A percentile compares a stretch with the other conserved stretches of the same genome.
Conservation (phyloP, 2,888 invertebrate species). For the Amblyteles armatorius region DNA sequence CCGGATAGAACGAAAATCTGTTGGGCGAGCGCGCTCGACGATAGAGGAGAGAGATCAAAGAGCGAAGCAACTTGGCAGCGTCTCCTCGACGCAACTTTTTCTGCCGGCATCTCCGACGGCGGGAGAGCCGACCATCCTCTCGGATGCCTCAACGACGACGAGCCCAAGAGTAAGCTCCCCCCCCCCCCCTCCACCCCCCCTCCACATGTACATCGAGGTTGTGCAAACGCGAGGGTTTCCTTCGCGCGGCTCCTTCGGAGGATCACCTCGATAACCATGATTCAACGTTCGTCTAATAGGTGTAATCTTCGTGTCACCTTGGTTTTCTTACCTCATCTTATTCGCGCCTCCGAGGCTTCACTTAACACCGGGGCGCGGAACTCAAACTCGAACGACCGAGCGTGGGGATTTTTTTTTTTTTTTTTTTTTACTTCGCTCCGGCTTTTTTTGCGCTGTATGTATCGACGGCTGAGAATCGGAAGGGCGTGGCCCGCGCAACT, state of each 20-base stretch:
- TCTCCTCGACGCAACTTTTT: conserved; percentile 1
- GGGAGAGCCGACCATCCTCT: neutral
- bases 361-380: neutral
- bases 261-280: conserved; percentile 43
- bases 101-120: neutral
- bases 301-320: conserved; percentile 31
- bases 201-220: neutral
- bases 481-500: too few species aligned
- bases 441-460: too few species aligned
- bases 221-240: neutral
- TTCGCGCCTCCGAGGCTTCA: conserved; percentile 19
- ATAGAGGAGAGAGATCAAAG: conserved; percentile 10
- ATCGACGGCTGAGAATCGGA: too few species aligned
- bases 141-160: neutral
- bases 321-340: conserved; percentile 28
- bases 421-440: too few species aligned
- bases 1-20: conserved; percentile 1
- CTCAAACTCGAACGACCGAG: conserved; percentile 8
- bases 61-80: conserved; percentile 1
- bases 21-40: neutral
- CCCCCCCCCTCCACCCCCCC: too few species aligned
- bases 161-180: neutral
- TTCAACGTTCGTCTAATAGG: conserved; percentile 38
- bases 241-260: conserved; percentile 5
- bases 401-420: neutral